Percentiles rank a stretch among this genome's conserved stretches.
These are phyloP conservation scores for Acheta domesticus DNA, from an alignment of 2,888 invertebrate species.

Conservation along the genomic window DNA sequence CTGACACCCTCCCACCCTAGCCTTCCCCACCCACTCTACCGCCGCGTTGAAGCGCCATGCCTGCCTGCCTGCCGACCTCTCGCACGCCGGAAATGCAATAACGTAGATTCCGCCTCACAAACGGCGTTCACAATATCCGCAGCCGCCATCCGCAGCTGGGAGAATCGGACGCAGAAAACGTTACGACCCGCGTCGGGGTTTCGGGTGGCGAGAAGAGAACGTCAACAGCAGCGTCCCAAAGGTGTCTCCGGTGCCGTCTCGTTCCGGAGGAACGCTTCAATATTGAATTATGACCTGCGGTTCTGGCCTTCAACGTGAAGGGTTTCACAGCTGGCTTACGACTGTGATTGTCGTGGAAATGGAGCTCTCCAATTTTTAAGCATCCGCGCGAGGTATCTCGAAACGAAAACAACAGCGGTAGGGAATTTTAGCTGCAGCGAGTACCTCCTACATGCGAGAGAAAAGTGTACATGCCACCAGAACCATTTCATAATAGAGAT, in stretches of 20 bases:
- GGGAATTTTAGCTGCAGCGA: too few relatives aligned
- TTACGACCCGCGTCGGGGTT: not conserved
- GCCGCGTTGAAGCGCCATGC: not conserved
- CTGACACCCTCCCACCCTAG: not conserved
- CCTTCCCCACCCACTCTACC: not conserved
- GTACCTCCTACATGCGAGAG: too few relatives aligned
- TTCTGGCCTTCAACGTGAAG: too few relatives aligned
- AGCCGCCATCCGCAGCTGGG: not conserved
- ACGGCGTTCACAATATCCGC: conserved; percentile 18
- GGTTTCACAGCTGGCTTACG: too few relatives aligned
- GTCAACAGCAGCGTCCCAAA: not conserved
- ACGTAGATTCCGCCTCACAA: conserved; percentile 6
- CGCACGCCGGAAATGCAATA: not conserved
- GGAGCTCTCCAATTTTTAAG: too few relatives aligned
- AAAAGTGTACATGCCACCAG: too few relatives aligned
- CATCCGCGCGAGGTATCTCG: too few relatives aligned
- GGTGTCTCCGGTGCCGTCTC: not conserved
- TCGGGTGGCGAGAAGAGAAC: not conserved
- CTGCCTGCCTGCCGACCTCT: not conserved
- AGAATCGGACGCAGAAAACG: conserved; percentile 5
- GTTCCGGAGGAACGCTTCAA: too few relatives aligned
- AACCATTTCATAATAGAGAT: too few relatives aligned
- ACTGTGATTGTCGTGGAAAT: too few relatives aligned
- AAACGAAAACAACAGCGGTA: too few relatives aligned
- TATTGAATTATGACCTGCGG: too few relatives aligned